Base-by-base conservation (phyloP, 2,888 invertebrate genomes). In the Lasioglossum marginatum region DNA sequence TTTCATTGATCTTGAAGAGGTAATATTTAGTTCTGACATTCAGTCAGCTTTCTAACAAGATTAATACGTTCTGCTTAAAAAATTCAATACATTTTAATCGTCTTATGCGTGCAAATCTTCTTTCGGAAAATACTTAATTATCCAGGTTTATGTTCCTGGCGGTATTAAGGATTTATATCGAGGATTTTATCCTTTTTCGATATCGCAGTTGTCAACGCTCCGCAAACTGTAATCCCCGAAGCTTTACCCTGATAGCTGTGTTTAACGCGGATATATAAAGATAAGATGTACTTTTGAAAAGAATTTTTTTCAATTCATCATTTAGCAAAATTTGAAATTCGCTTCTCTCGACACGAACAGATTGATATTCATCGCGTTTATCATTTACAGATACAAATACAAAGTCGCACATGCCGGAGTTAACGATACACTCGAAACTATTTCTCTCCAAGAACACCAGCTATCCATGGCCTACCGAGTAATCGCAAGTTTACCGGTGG, bases 401-500 rank as follows among this genome's bases (percentile, higher is more conserved):
- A 63, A 63, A 63, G 63, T 63, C 31, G 16, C 31, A 27, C 31
- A 16, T 63, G 31, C 63, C 12, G 27, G 63, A 63, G 31, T 63
- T 63, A 63, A 63, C 63, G 63, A 63, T 63, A 63, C 31, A 63
- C 63, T 63, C 16, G 4, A 63, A 63, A 31, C 63, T 63, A 31
- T 27, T 63, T 63, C 27, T 63, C 16, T 43, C 63, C 16, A 31
- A 63, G 63, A 63, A 63, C 63, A 31, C 14, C 63, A 63, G 31
- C 4, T 63, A 31, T 31, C 63, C 63, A 31, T 63, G 63, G 31
- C 63, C 63, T 63, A 63, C 31, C 31, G 31, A 63, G 31, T 63
- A 63, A 63, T 63, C 12, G 31, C 63, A 63, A 63, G 63, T 63
- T 63, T 63, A 63, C 63, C 63, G 63, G 31, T 31, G 31, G 63